Evolutionary conservation across 1,140 invertebrate species (phyloP).

Genomic region (Latrodectus geometricus): DNA sequence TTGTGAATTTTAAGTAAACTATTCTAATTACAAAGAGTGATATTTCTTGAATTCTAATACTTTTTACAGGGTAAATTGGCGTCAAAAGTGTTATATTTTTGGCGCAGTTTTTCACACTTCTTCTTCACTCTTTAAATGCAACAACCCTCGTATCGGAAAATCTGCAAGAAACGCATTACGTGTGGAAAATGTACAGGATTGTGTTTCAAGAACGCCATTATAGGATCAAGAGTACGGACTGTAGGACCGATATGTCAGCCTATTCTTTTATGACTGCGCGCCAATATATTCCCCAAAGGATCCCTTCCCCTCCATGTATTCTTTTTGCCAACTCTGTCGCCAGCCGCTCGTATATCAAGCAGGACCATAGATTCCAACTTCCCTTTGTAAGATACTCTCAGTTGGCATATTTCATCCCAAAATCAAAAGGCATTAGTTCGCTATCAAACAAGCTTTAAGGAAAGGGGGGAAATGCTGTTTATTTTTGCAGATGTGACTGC

Average conservation of each 20-base stretch:
- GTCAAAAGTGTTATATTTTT: neutral
- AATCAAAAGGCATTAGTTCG: conserved; percentile 60
- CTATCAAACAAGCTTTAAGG: conserved; percentile 58
- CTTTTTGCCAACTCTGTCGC: conserved; percentile 33
- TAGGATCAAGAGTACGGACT: conserved; percentile 56
- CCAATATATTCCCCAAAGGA: conserved; percentile 60
- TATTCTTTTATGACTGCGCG: conserved; percentile 52
- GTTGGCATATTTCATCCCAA: conserved; percentile 58
- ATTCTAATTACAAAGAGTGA: too few species aligned
- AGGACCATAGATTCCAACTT: conserved; percentile 48
- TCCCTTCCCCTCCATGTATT: conserved; percentile 3
- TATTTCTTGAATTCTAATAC: too few species aligned
- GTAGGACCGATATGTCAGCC: conserved; percentile 55
- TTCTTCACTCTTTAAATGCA: neutral
- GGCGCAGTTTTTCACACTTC: conserved; percentile 28
- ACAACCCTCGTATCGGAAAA: conserved; percentile 46
- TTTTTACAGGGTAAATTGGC: neutral
- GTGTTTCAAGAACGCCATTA: conserved; percentile 61
- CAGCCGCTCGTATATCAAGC: conserved; percentile 50
- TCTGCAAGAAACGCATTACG: conserved; percentile 61
- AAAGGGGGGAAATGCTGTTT: conserved; percentile 26
- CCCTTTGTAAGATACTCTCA: conserved; percentile 23
- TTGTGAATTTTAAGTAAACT: too few species aligned
- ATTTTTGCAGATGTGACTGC: conserved; percentile 54
- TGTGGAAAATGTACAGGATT: conserved; percentile 61